Base-by-base conservation (phyloP, 2,113 vertebrate genomes). In the Myrmecophaga tridactyla region DNA sequence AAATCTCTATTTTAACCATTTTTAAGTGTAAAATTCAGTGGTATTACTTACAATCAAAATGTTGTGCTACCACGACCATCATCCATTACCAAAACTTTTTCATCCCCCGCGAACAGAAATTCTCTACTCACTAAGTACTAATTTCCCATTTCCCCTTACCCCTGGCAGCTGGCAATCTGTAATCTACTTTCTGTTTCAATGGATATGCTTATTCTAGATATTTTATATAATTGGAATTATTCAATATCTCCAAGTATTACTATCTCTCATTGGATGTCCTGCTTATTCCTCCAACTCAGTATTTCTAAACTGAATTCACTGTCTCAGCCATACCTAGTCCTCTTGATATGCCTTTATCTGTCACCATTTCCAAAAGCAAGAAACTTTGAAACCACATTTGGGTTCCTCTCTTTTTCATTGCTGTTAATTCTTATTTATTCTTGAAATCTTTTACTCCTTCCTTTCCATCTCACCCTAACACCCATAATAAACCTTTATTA, bases 241-340 rank as follows among this genome's bases (percentile, higher is more conserved):
- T 23, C 56, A 58, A 58, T 58, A 58, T 92, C 63, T 77, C 75
- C 36, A 60, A 78, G 13, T 31, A 75, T 15, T 48, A 31, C 72
- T 48, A 62, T 18, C 25, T 69, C 34, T 67, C 25, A 80, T 8
- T 65, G 31, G 17, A 51, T 72, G 46, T 81, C 43, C 46, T 36
- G 34, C 36, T 46, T 8, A 51, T 60, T 58, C 56, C 34, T 41
- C 36, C 27, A 89, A 63, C 43, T 46, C 56, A 53, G 21, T 11
- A 90, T n/a, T 77, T 95, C 82, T 84, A 92, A 94, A 86, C 10
- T 73, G 63, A 87, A 78, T 12, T 83, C 39, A 78, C 1, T 72
- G 36, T 88, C 23, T 43, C 51, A 48, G 56, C 23, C 31, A 93
- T 60, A 84, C 53, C 48, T 81, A 1, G 41, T 81, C 75, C 65